These are phyloP conservation scores for Atractosteus spatula DNA, from an alignment of 2,113 vertebrate genomes.

Conservation along the genomic window DNA sequence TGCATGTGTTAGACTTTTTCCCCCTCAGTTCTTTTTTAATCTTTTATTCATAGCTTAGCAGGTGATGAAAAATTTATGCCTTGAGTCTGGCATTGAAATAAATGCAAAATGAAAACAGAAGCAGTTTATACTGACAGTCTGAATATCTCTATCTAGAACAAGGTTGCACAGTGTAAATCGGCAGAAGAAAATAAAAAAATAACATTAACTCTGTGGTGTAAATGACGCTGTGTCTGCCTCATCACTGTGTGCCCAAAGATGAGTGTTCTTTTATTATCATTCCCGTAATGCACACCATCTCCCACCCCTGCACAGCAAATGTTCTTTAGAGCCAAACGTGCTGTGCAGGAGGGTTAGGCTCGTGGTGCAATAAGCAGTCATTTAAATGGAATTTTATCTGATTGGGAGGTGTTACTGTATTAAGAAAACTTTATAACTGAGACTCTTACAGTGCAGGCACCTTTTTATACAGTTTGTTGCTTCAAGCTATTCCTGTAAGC, in stretches of 20 bases:
- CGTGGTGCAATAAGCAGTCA: conserved; percentile 16
- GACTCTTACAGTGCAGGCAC: no score
- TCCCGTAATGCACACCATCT: neutral
- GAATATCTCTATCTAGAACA: conserved; percentile 99
- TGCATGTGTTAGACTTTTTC: conserved; percentile 86
- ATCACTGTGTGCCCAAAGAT: conserved; percentile 54
- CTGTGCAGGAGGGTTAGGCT: conserved; percentile 38
- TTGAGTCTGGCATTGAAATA: conserved; percentile 99
- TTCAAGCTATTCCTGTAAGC: no score
- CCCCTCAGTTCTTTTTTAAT: conserved; percentile 94
- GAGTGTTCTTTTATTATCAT: conserved; percentile 56
- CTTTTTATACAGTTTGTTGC: no score
- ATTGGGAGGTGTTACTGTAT: no score
- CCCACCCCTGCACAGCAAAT: neutral
- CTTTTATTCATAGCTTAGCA: conserved; percentile 99
- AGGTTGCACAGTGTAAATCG: conserved; percentile 90
- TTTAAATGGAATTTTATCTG: neutral
- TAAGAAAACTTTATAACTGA: no score
- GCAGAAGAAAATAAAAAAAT: conserved; percentile 58
- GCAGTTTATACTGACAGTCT: conserved; percentile 99
- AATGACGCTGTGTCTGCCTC: conserved; percentile 67
- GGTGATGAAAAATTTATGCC: conserved; percentile 99
- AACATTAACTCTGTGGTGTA: conserved; percentile 67
- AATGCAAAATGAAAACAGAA: conserved; percentile 99
- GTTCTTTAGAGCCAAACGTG: neutral